Evolutionary conservation across 2,888 invertebrate species (phyloP).

Genomic region (Thereva nobilitata): DNA sequence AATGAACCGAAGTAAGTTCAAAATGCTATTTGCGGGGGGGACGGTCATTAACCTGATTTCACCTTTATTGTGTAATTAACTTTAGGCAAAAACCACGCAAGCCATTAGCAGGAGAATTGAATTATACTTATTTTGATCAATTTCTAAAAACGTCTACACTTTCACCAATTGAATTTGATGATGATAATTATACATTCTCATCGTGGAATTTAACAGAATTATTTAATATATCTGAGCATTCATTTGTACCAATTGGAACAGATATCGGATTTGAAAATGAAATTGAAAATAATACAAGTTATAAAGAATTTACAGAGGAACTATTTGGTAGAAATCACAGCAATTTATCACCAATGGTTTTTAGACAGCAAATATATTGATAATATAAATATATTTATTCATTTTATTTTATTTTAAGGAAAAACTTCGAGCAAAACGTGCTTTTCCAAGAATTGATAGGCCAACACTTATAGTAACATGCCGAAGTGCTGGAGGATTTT

Average conservation of each 20-base stretch:
- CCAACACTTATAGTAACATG: conserved; percentile 62
- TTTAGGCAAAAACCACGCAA: conserved; percentile 33
- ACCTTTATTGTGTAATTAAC: background rate
- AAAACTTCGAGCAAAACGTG: conserved; percentile 43
- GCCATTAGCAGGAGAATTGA: conserved; percentile 42
- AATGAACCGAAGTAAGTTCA: conserved; percentile 31
- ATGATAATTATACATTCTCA: conserved; percentile 26
- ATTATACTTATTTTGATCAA: conserved; percentile 60
- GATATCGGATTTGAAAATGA: conserved; percentile 44
- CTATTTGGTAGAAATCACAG: conserved; percentile 51
- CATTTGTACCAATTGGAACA: conserved; percentile 40
- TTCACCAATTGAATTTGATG: conserved; percentile 33
- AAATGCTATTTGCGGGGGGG: background rate
- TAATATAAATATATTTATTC: background rate
- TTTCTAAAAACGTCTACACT: conserved; percentile 59
- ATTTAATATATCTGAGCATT: conserved; percentile 41
- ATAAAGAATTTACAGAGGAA: conserved; percentile 61
- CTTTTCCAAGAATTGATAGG: conserved; percentile 44
- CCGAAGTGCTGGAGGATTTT: conserved; percentile 71
- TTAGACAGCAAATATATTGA: background rate
- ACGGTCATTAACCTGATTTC: too few relatives aligned
- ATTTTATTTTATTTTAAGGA: conserved; percentile 10
- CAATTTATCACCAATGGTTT: background rate
- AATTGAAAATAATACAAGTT: conserved; percentile 51
- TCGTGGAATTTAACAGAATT: conserved; percentile 43